phyloP scores from a whole-genome alignment of 2,113 vertebrate genomes.

The Microtus montanus region DNA sequence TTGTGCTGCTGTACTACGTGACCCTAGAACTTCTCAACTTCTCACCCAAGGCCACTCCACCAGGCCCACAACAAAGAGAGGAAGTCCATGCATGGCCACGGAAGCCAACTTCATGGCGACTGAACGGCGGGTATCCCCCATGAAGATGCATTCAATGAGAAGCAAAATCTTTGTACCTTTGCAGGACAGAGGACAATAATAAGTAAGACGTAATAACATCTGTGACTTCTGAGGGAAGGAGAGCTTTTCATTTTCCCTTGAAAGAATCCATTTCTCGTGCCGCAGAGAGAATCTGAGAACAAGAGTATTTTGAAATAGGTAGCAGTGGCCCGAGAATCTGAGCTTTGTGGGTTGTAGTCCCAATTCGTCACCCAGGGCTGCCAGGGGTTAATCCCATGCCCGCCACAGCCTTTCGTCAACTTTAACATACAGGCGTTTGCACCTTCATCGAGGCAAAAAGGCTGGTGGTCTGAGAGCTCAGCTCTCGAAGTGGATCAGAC shows the following conservation, averaged over 20 bases:
- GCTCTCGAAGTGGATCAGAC: constrained; percentile 24
- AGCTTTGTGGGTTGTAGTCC: constrained; percentile 10
- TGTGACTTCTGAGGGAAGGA: constrained; percentile 66
- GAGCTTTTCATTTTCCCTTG: constrained; percentile 59
- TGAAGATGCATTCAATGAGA: constrained; percentile 61
- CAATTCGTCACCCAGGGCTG: not conserved
- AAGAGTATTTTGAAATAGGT: constrained; percentile 45
- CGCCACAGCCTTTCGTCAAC: constrained; percentile 23
- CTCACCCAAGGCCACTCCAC: constrained; percentile 32
- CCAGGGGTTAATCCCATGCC: not conserved
- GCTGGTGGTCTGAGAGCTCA: not conserved
- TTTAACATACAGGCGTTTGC: constrained; percentile 42
- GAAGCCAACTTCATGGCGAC: not conserved
- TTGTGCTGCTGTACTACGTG: not conserved
- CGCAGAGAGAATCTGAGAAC: constrained; percentile 62
- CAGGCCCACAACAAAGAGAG: constrained; percentile 56
- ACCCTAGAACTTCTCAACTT: constrained; percentile 29
- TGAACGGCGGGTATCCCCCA: constrained; percentile 45
- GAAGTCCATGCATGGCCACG: not conserved
- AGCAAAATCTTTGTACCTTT: constrained; percentile 63
- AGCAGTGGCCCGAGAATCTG: not conserved
- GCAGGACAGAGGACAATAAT: constrained; percentile 64
- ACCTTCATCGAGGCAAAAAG: not conserved
- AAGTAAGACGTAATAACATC: constrained; percentile 57
- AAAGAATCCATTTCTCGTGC: constrained; percentile 60